Conservation (phyloP, 2,113 vertebrate genomes). For the Tricholaema leucomelas region DNA sequence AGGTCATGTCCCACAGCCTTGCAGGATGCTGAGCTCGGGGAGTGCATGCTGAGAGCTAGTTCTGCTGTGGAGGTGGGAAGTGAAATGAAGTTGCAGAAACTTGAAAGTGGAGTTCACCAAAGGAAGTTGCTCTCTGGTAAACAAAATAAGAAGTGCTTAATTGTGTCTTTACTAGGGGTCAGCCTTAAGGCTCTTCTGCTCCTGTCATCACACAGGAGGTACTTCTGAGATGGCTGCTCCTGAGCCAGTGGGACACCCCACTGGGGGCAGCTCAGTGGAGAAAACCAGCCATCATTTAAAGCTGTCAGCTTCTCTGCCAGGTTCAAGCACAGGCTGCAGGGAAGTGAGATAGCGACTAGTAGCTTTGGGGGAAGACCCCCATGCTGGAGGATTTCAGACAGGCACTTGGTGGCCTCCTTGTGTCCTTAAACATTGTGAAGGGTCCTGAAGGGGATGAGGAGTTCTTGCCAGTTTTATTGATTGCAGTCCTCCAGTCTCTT, state of each 20-base stretch:
- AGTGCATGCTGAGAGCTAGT: rapidly evolving
- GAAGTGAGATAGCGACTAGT: background rate
- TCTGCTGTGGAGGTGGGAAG: background rate
- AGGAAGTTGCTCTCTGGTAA: background rate
- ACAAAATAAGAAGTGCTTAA: background rate
- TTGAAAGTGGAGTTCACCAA: background rate
- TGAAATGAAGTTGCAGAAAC: background rate
- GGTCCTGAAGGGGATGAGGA: background rate
- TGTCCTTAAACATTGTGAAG: background rate
- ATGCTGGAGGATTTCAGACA: background rate
- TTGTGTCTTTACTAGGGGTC: background rate
- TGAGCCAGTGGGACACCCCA: background rate
- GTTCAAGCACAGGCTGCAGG: background rate
- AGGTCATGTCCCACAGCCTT: rapidly evolving
- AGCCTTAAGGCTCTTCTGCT: background rate
- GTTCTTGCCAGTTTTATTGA: background rate
- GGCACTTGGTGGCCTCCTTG: background rate
- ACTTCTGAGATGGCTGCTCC: background rate
- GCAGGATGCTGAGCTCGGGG: background rate
- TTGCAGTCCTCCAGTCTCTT: background rate
- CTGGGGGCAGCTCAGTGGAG: rapidly evolving
- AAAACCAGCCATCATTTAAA: background rate
- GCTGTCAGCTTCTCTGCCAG: background rate
- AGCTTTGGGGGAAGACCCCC: background rate
- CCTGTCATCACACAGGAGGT: background rate